Conservation (phyloP, 2,113 vertebrate genomes). For the Syngnathoides biaculeatus region DNA sequence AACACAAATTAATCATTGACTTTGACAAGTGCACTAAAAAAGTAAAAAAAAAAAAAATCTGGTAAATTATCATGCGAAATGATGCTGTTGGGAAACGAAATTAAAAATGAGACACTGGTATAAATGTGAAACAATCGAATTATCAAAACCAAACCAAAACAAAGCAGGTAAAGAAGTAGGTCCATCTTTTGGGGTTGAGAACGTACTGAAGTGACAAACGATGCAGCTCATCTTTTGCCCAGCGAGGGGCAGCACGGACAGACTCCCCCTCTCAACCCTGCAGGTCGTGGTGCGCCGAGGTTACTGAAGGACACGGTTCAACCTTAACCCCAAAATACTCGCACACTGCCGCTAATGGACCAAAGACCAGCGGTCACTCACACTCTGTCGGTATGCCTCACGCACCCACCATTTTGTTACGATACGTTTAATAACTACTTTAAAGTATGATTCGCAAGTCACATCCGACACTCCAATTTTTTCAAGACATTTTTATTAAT, state of each 20-base stretch:
- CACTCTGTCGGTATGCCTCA: conserved; percentile 15
- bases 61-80: conserved; percentile 1
- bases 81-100: not conserved
- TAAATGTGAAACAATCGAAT: not conserved
- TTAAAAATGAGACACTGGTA: not conserved
- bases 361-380: conserved; percentile 24
- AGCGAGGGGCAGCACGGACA: conserved; percentile 38
- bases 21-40: conserved; percentile 17
- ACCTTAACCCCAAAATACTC: conserved; percentile 63
- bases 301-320: conserved; percentile 77
- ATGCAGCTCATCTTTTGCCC: conserved; percentile 27
- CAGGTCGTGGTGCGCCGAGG: conserved; percentile 48
- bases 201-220: not conserved
- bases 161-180: not conserved
- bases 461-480: too few species aligned
- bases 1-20: conserved; percentile 30
- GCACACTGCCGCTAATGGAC: conserved; percentile 31
- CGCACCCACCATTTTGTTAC: not conserved
- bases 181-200: not conserved
- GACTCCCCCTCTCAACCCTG: conserved; percentile 12
- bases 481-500: too few species aligned
- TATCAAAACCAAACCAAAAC: not conserved
- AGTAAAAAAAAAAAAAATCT: conserved; percentile 28
- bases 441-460: too few species aligned
- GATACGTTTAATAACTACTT: too few species aligned